Base-by-base conservation (phyloP, 2,113 vertebrate species). In the Ciconia maguari region DNA sequence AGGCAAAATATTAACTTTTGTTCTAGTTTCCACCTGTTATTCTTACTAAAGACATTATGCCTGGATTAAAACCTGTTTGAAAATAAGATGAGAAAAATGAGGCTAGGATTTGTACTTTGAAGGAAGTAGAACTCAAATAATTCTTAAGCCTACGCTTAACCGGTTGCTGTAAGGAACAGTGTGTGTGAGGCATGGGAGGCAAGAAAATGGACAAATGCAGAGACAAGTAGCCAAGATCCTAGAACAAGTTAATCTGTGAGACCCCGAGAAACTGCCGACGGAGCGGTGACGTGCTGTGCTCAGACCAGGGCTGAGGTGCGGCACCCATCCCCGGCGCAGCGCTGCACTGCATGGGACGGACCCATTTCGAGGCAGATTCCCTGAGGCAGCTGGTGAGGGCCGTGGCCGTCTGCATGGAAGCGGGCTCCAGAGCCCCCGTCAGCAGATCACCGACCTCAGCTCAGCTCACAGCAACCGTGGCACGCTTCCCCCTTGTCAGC, bases 241-340 rank as follows among this genome's bases (percentile, higher is more conserved):
- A 5, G 36, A 11, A 26, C 29, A 20, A 7, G 14, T 60, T 34
- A 5, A 42, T 6, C 41, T 3, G 9, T 8, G 62, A 57, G 52
- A 48, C 15, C 29, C 34, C 6, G 1, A 29, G 42, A 32, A 44
- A 0, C 58, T 32, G 15, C 48, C 1, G 5, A 1, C 0, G 48
- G 52, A 32, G 71, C 0, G 2, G 62, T 44, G 72, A 13, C 1
- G 30, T 26, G 36, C n/a, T 18, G 29, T 7, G 52, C 69, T 36
- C 1, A 3, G 42, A 17, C 7, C 68, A 32, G 77, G 49, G 30
- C 58, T 25, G 20, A 21, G 29, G 20, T 4, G 30, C 83, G 34
- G 70, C 83, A 55, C 13, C 46, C 58, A 32, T 74, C 26, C 16
- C 69, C 3, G 1, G 44, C 1, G 55, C 41, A 24, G 29, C 32